phyloP scores from a whole-genome alignment of 2,888 invertebrate species.

The Halictus ligatus region DNA sequence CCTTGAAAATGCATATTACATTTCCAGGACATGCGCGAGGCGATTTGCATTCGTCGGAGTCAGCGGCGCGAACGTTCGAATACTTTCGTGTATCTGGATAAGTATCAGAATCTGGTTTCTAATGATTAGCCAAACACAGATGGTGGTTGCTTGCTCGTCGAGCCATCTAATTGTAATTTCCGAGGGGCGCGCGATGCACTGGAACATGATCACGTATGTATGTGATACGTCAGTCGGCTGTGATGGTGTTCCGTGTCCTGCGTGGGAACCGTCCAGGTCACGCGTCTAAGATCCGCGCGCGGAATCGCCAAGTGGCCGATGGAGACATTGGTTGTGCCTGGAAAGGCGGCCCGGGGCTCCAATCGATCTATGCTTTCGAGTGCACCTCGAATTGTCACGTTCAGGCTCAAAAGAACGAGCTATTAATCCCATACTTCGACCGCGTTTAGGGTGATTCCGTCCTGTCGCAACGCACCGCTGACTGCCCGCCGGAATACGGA shows the following conservation, averaged over 20 bases:
- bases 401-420: conserved; percentile 34
- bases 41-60: conserved; percentile 7
- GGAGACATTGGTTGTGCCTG: conserved; percentile 71
- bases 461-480: background rate
- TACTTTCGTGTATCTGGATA: background rate
- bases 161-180: conserved; percentile 74
- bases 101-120: background rate
- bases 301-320: conserved; percentile 80
- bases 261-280: conserved; percentile 83
- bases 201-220: conserved; percentile 82
- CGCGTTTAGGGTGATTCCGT: conserved; percentile 11
- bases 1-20: conserved; percentile 3
- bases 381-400: conserved; percentile 68
- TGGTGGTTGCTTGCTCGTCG: conserved; percentile 39
- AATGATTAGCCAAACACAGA: conserved; percentile 33
- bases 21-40: background rate
- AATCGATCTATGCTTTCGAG: conserved; percentile 67
- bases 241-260: conserved; percentile 79
- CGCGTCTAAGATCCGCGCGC: conserved; percentile 80
- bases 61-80: conserved; percentile 1
- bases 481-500: no score
- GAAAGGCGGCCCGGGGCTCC: conserved; percentile 57
- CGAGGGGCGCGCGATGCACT: conserved; percentile 75
- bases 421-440: conserved; percentile 31
- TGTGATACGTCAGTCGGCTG: conserved; percentile 79